These are phyloP conservation scores for Drosophila prosaltans DNA, from an alignment of 1,140 invertebrate species.

Conservation along the genomic window DNA sequence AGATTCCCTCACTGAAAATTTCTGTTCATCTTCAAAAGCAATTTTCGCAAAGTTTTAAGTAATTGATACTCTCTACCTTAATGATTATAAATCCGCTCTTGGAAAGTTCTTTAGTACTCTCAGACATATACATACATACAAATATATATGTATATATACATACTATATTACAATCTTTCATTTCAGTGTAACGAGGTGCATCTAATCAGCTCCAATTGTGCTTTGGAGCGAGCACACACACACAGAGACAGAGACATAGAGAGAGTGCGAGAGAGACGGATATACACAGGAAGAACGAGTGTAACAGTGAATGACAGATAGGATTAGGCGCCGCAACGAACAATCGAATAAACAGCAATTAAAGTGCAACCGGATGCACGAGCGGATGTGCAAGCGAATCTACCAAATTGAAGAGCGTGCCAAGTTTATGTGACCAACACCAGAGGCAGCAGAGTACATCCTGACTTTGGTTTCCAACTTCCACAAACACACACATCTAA, in stretches of 20 bases:
- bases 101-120: no score
- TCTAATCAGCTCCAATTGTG: conserved; percentile 20
- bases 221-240: conserved; percentile 1
- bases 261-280: neutral
- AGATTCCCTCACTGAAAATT: no score
- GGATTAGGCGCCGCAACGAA: conserved; percentile 4
- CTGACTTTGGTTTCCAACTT: no score
- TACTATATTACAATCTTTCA: conserved; percentile 6
- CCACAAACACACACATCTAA: no score
- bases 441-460: neutral
- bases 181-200: conserved; percentile 21
- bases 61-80: no score
- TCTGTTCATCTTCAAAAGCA: no score
- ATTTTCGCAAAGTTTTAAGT: no score
- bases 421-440: conserved; percentile 11
- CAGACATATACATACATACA: neutral
- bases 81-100: no score
- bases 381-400: conserved; percentile 20
- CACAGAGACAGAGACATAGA: neutral
- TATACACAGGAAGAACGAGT: neutral
- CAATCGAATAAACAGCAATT: conserved; percentile 24
- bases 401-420: conserved; percentile 17
- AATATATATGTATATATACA: neutral
- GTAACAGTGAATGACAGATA: conserved; percentile 9
- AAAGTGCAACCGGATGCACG: conserved; percentile 23